Evolutionary conservation across 2,113 vertebrate species (phyloP), one percentile per base, ranked within the genome.

Genomic region (Hipposideros armiger): DNA sequence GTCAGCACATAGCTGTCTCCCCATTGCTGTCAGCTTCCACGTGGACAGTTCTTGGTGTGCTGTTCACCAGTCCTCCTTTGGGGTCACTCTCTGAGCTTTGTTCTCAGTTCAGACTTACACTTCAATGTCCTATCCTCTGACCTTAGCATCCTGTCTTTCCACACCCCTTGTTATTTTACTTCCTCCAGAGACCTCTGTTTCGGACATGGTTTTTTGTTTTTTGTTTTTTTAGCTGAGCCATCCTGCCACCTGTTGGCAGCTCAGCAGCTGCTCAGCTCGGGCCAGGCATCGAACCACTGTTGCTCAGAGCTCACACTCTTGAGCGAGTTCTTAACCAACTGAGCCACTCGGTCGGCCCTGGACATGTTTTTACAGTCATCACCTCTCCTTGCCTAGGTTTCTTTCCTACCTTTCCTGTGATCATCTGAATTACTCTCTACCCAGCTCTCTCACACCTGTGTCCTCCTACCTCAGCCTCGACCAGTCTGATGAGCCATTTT

Each of bases 1-100:
- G 50, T 77, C 64, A 60, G 0, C 42, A n/a, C 16, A 2, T 0
- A 36, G 24, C 20, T 14, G 11, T 8, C 24, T 0, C 62, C 24
- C 20, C 22, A 2, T 3, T 0, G 22, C 40, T 5, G 0, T 26
- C 24, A 6, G 50, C 86, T 58, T n/a, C 54, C 47, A 0, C 0
- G 0, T 50, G 67, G 30, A 3, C 47, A n/a, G 58, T 13, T 30
- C 36, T 11, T 1, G 20, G 16, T 8, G 2, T n/a, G 70, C 26
- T 32, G 4, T 4, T 62, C 50, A 17, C 7, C 0, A 0, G n/a
- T 7, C 56, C 22, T 83, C 54, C 47, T 62, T 58, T 13, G 14
- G 19, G 83, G 45, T 62, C 45, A 20, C 24, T 47, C 15, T 26
- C 42, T 10, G 40, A 70, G 7, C 50, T 60, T 45, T 5, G 2